Percentiles rank a stretch among this genome's conserved stretches.
phyloP scores from a whole-genome alignment of 2,797 vertebrate genomes.

The Sebastes iracundus region DNA sequence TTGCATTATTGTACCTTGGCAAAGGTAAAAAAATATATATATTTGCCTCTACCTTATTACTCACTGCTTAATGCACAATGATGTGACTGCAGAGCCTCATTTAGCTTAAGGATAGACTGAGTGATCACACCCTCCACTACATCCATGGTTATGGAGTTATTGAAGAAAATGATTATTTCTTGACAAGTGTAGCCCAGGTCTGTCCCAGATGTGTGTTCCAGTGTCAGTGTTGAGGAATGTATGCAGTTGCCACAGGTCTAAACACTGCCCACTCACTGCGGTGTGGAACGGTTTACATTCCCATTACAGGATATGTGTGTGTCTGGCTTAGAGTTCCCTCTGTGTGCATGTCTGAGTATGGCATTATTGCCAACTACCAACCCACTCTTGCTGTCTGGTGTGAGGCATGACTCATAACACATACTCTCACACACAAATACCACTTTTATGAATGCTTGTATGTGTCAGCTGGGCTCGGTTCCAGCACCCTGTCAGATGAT shows the following conservation, averaged over 20 bases:
- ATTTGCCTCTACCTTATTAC: too few species aligned
- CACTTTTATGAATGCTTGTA: neutral
- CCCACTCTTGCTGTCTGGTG: slow-evolving; percentile 50
- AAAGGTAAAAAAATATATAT: too few species aligned
- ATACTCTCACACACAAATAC: slow-evolving; percentile 15
- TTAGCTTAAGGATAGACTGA: too few species aligned
- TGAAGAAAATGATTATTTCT: neutral
- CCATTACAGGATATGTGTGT: slow-evolving; percentile 55
- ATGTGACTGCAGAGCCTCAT: too few species aligned
- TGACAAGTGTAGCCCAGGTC: neutral
- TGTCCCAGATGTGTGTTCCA: slow-evolving; percentile 10
- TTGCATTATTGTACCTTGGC: too few species aligned
- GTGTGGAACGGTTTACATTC: slow-evolving; percentile 47
- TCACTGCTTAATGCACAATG: too few species aligned
- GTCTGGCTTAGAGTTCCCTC: slow-evolving; percentile 29
- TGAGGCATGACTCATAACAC: slow-evolving; percentile 49
- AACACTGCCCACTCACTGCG: slow-evolving; percentile 59
- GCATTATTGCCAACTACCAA: slow-evolving; percentile 44
- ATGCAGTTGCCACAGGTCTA: slow-evolving; percentile 33
- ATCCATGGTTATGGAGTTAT: neutral
- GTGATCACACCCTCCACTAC: neutral
- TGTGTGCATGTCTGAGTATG: slow-evolving; percentile 38
- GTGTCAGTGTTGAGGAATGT: slow-evolving; percentile 29
- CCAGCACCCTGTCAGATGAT: neutral
- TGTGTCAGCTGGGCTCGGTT: neutral